Percentiles rank a stretch among this genome's conserved stretches.
These are phyloP conservation scores for Hirtodrosophila cameraria DNA, from an alignment of 2,888 invertebrate genomes.

Conservation along the genomic window DNA sequence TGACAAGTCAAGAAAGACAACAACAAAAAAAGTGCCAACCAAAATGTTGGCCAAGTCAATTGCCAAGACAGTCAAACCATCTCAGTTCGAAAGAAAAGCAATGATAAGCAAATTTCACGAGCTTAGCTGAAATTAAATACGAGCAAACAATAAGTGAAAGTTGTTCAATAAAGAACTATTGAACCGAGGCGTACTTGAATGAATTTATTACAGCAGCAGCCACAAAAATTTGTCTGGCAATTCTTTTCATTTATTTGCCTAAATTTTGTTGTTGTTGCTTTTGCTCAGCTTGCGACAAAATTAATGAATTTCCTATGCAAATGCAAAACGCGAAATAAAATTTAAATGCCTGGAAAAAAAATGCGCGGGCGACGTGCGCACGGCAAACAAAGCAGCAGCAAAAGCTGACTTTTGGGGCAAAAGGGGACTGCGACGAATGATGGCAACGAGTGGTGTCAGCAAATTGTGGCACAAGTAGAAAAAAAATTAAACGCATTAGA, in stretches of 20 bases:
- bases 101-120: constrained; percentile 69
- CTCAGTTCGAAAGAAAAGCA: constrained; percentile 54
- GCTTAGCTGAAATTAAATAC: constrained; percentile 46
- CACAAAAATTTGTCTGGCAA: constrained; percentile 73
- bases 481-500: constrained; percentile 77
- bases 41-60: constrained; percentile 56
- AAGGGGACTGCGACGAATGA: not conserved
- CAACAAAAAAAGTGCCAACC: constrained; percentile 40
- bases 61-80: constrained; percentile 39
- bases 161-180: constrained; percentile 55
- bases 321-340: constrained; percentile 77
- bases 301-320: constrained; percentile 80
- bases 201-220: constrained; percentile 71
- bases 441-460: constrained; percentile 36
- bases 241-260: constrained; percentile 31
- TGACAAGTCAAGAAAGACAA: constrained; percentile 73
- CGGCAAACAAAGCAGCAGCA: constrained; percentile 27
- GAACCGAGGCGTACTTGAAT: constrained; percentile 49
- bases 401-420: not conserved
- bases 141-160: constrained; percentile 20
- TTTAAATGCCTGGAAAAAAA: constrained; percentile 73
- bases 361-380: constrained; percentile 70
- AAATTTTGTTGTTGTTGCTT: too few species aligned
- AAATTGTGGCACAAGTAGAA: constrained; percentile 78
- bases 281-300: constrained; percentile 56